Percentiles rank a stretch among this genome's conserved stretches.
Conservation (phyloP, 2,797 vertebrate genomes). For the Rachycentron canadum region DNA sequence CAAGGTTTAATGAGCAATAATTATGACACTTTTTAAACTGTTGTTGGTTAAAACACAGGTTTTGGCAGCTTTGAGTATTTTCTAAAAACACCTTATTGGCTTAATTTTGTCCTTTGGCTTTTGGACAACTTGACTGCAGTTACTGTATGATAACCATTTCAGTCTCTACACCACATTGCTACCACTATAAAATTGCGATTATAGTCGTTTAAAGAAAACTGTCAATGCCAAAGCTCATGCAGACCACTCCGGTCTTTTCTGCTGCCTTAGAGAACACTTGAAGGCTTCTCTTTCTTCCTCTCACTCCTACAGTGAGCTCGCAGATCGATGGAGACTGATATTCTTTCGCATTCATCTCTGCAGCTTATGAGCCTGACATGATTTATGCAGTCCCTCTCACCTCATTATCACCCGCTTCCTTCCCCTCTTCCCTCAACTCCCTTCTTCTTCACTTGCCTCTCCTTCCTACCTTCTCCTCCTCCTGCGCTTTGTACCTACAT, state of each 20-base stretch:
- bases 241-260: conserved; percentile 16
- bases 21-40: neutral
- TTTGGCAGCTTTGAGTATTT: neutral
- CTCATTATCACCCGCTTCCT: conserved; percentile 78
- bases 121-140: neutral
- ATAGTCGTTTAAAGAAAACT: neutral
- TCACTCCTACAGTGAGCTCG: conserved; percentile 38
- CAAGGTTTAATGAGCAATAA: neutral
- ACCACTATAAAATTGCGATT: neutral
- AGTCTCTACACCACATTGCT: neutral
- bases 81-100: neutral
- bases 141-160: neutral
- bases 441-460: conserved; percentile 20
- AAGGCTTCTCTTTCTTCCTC: conserved; percentile 21
- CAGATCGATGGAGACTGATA: conserved; percentile 74
- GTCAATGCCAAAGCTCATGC: conserved; percentile 13
- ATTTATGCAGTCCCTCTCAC: conserved; percentile 81
- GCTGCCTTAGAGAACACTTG: conserved; percentile 38
- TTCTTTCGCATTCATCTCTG: conserved; percentile 77
- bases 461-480: conserved; percentile 23
- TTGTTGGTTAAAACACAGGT: neutral
- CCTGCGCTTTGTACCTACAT: conserved; percentile 11
- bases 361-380: conserved; percentile 77
- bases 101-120: neutral
- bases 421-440: conserved; percentile 27